Base-by-base conservation (phyloP, 2,888 invertebrate genomes). In the Hirtodrosophila confusa region DNA sequence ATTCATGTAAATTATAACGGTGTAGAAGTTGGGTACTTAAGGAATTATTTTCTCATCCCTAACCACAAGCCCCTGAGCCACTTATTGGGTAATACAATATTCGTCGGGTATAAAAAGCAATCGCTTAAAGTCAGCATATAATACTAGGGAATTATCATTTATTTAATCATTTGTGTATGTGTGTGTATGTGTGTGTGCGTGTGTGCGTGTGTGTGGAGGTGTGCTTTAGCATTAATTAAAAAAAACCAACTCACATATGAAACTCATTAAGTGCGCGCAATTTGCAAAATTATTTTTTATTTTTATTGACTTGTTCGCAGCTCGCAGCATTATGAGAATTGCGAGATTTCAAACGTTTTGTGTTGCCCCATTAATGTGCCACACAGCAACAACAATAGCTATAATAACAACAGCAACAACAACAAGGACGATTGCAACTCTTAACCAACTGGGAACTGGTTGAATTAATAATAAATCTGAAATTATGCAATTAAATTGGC, bases 251-350 rank as follows among this genome's bases (percentile, higher is more conserved):
- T 49, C 69, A 71, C 75, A 79, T 75, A 69, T 69, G 75, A 49
- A 65, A 69, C 82, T 78, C 77, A 85, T 85, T 85, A 85, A 75
- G 64, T 71, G 68, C 29, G 68, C 56, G 50, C 79, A 80, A 69
- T 80, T 85, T 72, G 70, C 67, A 65, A 80, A 78, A 79, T 85
- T 68, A 77, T 74, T 84, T 82, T 75, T 80, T 79, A 84, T 82
- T 83, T 84, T 85, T 79, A 83, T 83, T 79, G 86, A 82, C 70
- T 75, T 61, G 77, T 62, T 67, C 72, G 45, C 69, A 50, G 56
- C 50, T 55, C 29, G 68, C 45, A 45, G 68, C 51, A 77, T 51
- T 49, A 49, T 44, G 58, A 66, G 62, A 37, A 62, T 51, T 27
- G 54, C 24, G 61, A 74, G 70, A 60, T 78, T 63, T 57, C 64